A percentile compares a stretch with the other conserved stretches of the same genome.
Evolutionary conservation across 2,888 invertebrate genomes (phyloP).

Genomic region (Eupithecia vulgata): DNA sequence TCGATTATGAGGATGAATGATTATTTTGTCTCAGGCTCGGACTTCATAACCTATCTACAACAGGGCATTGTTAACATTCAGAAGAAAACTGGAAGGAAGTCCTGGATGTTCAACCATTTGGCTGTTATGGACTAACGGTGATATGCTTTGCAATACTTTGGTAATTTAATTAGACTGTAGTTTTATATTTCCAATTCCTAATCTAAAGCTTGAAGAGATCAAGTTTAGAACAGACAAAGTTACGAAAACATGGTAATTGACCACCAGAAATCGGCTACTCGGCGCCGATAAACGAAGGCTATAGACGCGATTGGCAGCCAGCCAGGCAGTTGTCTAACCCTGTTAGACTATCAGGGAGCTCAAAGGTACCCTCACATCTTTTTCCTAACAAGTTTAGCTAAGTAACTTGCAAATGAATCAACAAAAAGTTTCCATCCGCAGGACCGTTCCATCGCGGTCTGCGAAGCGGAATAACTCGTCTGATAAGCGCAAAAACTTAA

Average conservation of each 20-base stretch:
- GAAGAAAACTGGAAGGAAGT: background rate
- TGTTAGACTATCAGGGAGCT: slow-evolving; percentile 8
- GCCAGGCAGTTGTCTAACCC: slow-evolving; percentile 11
- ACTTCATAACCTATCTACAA: background rate
- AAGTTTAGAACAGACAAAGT: background rate
- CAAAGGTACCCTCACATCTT: background rate
- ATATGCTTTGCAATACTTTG: background rate
- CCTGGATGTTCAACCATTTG: background rate
- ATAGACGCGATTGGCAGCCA: slow-evolving; percentile 7
- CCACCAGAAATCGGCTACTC: background rate
- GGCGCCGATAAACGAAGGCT: slow-evolving; percentile 4
- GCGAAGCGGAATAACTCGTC: background rate
- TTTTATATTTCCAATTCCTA: background rate
- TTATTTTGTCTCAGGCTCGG: background rate
- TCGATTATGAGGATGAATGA: background rate
- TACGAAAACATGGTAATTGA: background rate
- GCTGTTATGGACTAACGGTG: background rate
- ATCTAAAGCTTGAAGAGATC: background rate
- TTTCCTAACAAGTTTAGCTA: background rate
- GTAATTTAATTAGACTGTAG: background rate
- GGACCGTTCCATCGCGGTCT: background rate
- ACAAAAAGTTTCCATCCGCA: background rate
- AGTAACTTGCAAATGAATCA: background rate
- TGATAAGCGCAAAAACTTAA: slow-evolving; percentile 1
- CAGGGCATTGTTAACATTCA: background rate